Percentiles rank a stretch among this genome's conserved stretches.
Evolutionary conservation across 2,113 vertebrate genomes (phyloP).

Genomic region (Muscicapa adusta): DNA sequence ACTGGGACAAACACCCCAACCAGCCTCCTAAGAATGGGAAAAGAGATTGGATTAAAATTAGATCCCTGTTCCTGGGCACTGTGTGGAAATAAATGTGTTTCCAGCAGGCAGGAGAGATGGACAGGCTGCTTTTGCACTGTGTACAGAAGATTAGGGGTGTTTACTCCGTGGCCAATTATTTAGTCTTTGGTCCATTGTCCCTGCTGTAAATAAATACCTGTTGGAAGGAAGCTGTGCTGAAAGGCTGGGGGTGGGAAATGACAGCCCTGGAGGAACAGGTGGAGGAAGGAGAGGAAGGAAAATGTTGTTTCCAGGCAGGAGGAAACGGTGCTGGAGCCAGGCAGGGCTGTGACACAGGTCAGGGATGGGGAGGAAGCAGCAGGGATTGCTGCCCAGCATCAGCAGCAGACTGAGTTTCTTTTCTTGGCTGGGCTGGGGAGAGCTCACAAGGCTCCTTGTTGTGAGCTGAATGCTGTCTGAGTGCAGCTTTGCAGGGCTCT

Average conservation of each 20-base stretch:
- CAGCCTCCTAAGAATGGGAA: not conserved
- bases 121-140: not conserved
- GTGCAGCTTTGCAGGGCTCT: conserved; percentile 4
- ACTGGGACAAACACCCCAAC: not conserved
- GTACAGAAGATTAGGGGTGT: not conserved
- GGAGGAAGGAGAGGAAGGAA: not conserved
- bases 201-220: not conserved
- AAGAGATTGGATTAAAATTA: not conserved
- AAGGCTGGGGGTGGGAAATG: not conserved
- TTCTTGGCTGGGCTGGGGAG: not conserved
- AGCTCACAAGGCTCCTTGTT: not conserved
- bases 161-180: not conserved
- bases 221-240: not conserved
- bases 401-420: not conserved
- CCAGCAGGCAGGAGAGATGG: not conserved
- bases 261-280: not conserved
- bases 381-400: not conserved
- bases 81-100: not conserved
- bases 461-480: not conserved
- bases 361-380: not conserved
- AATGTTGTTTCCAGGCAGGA: not conserved
- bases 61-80: not conserved
- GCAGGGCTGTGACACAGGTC: not conserved
- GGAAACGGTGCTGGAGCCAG: not conserved
- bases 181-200: not conserved